Percentiles rank a stretch among this genome's conserved stretches.
Evolutionary conservation across 2,797 vertebrate genomes (phyloP).

Genomic region (Pempheris klunzingeri): DNA sequence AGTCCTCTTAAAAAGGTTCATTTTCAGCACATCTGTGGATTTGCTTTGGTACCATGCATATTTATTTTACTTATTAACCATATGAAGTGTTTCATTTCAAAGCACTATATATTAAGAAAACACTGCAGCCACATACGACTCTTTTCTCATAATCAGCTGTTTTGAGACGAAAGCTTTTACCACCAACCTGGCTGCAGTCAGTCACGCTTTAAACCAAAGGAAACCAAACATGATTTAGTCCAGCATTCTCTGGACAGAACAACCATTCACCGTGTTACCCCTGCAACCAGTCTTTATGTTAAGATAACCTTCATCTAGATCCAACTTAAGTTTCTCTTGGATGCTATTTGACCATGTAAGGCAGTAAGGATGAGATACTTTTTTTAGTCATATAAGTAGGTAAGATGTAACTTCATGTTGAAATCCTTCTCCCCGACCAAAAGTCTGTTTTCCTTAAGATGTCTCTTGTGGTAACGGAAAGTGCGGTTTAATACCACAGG

Average conservation of each 20-base stretch:
- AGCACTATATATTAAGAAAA: conserved; percentile 30
- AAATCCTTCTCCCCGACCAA: no score
- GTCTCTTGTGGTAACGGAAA: no score
- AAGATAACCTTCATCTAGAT: not conserved
- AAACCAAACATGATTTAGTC: not conserved
- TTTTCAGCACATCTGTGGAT: conserved; percentile 59
- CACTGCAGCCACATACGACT: conserved; percentile 23
- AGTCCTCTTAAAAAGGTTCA: conserved; percentile 32
- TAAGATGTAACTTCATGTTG: no score
- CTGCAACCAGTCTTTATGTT: not conserved
- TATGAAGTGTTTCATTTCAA: conserved; percentile 61
- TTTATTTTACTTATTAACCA: conserved; percentile 55
- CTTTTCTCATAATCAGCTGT: conserved; percentile 45
- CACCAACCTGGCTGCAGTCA: conserved; percentile 12
- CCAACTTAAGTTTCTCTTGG: no score
- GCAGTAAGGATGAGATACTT: no score
- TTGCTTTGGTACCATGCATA: conserved; percentile 31
- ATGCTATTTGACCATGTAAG: no score
- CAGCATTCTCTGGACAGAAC: conserved; percentile 1
- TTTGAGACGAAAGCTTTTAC: conserved; percentile 35
- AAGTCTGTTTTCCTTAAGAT: no score
- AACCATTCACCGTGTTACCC: not conserved
- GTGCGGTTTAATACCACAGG: no score
- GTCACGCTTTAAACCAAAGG: conserved; percentile 1
- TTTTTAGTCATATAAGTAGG: no score